These are phyloP conservation scores for Drosophila helvetica DNA, from an alignment of 2,888 invertebrate genomes.

Conservation along the genomic window DNA sequence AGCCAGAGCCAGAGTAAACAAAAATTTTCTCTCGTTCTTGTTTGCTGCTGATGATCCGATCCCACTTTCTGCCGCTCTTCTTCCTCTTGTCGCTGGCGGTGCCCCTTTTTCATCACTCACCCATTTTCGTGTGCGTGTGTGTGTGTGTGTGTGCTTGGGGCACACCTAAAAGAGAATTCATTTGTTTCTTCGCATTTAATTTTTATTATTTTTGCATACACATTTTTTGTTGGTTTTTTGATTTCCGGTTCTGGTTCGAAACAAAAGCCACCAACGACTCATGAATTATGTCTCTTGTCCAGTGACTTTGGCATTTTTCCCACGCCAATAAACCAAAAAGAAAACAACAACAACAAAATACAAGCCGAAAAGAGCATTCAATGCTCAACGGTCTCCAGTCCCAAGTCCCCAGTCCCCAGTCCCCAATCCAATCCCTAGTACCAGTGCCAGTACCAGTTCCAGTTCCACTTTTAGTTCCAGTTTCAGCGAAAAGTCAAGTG, in stretches of 20 bases:
- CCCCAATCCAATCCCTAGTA: conserved; percentile 14
- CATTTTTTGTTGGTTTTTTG: conserved; percentile 39
- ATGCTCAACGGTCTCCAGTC: background rate
- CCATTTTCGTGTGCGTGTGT: conserved; percentile 26
- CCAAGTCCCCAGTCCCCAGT: conserved; percentile 18
- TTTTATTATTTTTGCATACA: conserved; percentile 60
- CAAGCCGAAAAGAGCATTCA: background rate
- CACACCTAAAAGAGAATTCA: conserved; percentile 42
- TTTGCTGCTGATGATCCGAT: conserved; percentile 24
- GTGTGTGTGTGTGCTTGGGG: conserved; percentile 22
- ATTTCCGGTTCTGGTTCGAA: conserved; percentile 68
- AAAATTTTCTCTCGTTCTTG: conserved; percentile 64
- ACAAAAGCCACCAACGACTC: conserved; percentile 46
- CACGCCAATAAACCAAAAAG: conserved; percentile 63
- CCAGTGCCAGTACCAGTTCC: background rate
- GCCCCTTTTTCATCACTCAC: conserved; percentile 46
- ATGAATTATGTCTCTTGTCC: conserved; percentile 20
- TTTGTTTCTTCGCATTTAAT: conserved; percentile 35
- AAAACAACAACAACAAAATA: background rate
- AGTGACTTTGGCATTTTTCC: conserved; percentile 64
- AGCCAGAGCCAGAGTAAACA: conserved; percentile 48
- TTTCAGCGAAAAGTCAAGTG: conserved; percentile 50
- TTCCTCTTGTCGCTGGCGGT: conserved; percentile 3
- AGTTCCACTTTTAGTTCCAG: conserved; percentile 43
- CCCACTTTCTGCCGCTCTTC: conserved; percentile 28